These are phyloP conservation scores for Falco peregrinus DNA, from an alignment of 2,797 vertebrate species.

Conservation along the genomic window DNA sequence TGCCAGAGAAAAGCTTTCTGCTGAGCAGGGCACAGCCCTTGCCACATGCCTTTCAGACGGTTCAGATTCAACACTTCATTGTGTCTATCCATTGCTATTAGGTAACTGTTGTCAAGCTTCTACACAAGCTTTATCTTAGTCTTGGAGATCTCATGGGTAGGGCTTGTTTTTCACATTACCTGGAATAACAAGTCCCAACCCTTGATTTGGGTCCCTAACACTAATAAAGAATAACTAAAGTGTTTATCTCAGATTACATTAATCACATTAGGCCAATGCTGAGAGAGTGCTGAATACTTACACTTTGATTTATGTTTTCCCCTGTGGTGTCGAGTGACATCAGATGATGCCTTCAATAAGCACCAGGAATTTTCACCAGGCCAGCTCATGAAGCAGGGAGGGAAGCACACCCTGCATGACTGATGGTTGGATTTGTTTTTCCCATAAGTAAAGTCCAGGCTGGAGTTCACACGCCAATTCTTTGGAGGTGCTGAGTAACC, in stretches of 20 bases:
- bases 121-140: slow-evolving; percentile 18
- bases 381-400: not conserved
- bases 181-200: slow-evolving; percentile 41
- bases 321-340: not conserved
- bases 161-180: slow-evolving; percentile 26
- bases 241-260: slow-evolving; percentile 46
- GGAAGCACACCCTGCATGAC: slow-evolving; percentile 24
- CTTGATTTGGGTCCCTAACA: not conserved
- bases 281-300: slow-evolving; percentile 60
- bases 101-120: slow-evolving; percentile 17
- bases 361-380: slow-evolving; percentile 44
- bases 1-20: not conserved
- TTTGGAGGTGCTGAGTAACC: slow-evolving; percentile 27
- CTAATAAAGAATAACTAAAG: slow-evolving; percentile 19
- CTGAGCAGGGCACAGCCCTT: not conserved
- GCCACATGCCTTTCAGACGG: not conserved
- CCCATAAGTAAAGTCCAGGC: not conserved
- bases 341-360: slow-evolving; percentile 23
- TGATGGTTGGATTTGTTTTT: slow-evolving; percentile 20
- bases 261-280: slow-evolving; percentile 26
- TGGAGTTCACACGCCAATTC: not conserved
- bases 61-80: slow-evolving; percentile 7
- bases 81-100: not conserved
- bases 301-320: slow-evolving; percentile 47
- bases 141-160: slow-evolving; percentile 32